Conservation (phyloP, 2,797 vertebrate genomes). For the Xerus rutilus region DNA sequence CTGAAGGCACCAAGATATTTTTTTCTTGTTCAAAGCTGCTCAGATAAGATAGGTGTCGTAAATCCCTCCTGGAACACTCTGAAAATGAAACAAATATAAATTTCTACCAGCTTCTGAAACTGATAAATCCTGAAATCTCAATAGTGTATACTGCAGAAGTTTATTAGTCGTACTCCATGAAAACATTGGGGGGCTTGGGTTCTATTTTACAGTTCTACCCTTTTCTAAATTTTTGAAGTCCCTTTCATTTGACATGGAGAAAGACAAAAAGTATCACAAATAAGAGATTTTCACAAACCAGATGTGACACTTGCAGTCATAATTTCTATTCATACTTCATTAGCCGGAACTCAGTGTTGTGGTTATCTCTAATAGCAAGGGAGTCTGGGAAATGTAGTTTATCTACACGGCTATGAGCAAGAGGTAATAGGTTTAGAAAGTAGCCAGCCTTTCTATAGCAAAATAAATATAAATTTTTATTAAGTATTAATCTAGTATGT, state of each 20-base stretch:
- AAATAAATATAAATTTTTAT: not conserved
- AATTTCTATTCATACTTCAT: not conserved
- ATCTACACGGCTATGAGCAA: not conserved
- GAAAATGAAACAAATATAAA: constrained; percentile 64
- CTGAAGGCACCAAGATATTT: constrained; percentile 27
- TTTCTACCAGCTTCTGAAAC: constrained; percentile 48
- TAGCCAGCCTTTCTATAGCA: not conserved
- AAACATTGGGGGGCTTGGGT: not conserved
- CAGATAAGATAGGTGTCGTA: constrained; percentile 65
- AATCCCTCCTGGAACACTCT: constrained; percentile 43
- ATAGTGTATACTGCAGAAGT: not conserved
- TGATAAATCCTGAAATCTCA: constrained; percentile 48
- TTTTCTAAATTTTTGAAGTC: not conserved
- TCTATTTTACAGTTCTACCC: not conserved
- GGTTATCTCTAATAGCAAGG: not conserved
- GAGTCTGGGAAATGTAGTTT: not conserved
- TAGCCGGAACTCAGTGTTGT: not conserved
- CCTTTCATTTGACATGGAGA: not conserved
- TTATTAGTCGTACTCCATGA: constrained; percentile 55
- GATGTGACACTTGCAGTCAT: not conserved
- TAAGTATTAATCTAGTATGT: not conserved
- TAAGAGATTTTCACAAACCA: not conserved
- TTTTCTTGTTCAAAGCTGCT: constrained; percentile 59
- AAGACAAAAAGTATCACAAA: not conserved
- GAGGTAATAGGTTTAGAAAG: not conserved